Base-by-base conservation (phyloP, 2,888 invertebrate genomes). In the Parelbella ahira region DNA sequence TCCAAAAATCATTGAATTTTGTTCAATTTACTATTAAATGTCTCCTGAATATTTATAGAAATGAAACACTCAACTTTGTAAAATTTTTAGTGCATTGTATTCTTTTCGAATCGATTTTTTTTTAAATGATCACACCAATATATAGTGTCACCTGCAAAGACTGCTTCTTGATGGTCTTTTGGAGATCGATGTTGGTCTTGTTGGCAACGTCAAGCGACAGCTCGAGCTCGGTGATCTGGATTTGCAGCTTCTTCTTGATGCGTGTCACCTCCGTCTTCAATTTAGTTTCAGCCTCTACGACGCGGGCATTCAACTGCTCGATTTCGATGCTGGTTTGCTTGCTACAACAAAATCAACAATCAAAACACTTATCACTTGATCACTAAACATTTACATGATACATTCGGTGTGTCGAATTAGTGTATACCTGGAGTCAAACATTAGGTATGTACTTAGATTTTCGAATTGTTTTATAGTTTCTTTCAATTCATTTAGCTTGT, bases 201-300 rank as follows among this genome's bases (percentile, higher is more conserved):
- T 99, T 98, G 89, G 97, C 96, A 62, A 97, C 96, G 88, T 98
- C 98, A 84, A 99, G 92, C 42, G 97, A 95, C 90, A 98, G 92
- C 84, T 98, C 98, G 71, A 98, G 89, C 84, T 98, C 98, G 64
- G 97, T 97, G 88, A 98, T 98, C 73, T 97, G 97, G 77, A 97
- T 95, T 89, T 97, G 97, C 79, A 97, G 90, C 94, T 98, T 98
- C 97, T 98, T 98, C 94, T 98, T 98, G 90, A 98, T 95, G 88
- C 98, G 96, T 56, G 93, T 91, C 44, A 98, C 96, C 87, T 98
- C 98, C 66, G 97, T 93, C 92, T 97, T 97, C 82, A 98, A 90
- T 83, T 93, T 96, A 59, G 96, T 97, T 89, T 98, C 98, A 53
- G 97, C 97, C 78, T 98, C 98, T 50, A 97, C 95, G 60, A 98